These are phyloP conservation scores for Lutraria rhynchaena DNA, from an alignment of 1,140 invertebrate species.

Conservation along the genomic window DNA sequence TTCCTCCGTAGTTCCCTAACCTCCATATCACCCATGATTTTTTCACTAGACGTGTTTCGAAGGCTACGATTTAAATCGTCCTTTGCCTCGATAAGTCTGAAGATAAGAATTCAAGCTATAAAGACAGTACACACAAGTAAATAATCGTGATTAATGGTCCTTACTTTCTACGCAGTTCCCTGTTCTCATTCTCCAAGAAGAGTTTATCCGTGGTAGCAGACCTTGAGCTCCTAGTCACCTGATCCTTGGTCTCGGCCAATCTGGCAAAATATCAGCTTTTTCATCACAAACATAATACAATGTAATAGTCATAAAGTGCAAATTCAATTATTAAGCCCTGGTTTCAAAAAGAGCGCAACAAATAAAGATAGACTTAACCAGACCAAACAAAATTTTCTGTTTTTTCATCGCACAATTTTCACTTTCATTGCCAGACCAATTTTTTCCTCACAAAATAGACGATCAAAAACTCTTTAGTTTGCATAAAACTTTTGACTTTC, in stretches of 20 bases:
- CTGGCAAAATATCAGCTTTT: conserved; percentile 27
- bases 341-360: too few species aligned
- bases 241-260: conserved; percentile 56
- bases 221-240: conserved; percentile 48
- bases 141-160: not conserved
- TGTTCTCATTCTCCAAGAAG: conserved; percentile 60
- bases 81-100: conserved; percentile 77
- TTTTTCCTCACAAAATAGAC: too few species aligned
- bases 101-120: conserved; percentile 35
- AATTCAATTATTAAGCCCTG: too few species aligned
- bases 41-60: conserved; percentile 77
- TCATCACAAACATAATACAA: not conserved
- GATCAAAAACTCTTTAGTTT: too few species aligned
- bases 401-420: too few species aligned
- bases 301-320: too few species aligned
- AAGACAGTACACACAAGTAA: not conserved
- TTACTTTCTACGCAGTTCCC: conserved; percentile 60
- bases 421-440: too few species aligned
- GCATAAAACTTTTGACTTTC: too few species aligned
- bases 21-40: conserved; percentile 80
- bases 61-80: conserved; percentile 76
- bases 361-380: too few species aligned
- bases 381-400: too few species aligned
- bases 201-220: conserved; percentile 45
- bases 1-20: conserved; percentile 77